Percentiles rank a stretch among this genome's conserved stretches.
phyloP scores from a whole-genome alignment of 2,888 invertebrate species.

The Crematogaster levior region DNA sequence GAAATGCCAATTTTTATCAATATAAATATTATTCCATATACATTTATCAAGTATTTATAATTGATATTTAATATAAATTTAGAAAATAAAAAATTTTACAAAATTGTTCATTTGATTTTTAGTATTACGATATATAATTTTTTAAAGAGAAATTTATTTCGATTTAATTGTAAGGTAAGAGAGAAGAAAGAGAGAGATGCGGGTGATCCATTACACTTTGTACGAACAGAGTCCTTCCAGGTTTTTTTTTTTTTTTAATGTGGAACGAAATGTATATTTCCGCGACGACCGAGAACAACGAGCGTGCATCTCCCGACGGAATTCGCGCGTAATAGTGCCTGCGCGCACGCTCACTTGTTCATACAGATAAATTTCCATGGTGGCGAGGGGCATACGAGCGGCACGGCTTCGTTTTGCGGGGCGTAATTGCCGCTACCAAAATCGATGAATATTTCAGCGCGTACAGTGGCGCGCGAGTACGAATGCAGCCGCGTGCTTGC shows the following conservation, averaged over 20 bases:
- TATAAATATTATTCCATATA: not conserved
- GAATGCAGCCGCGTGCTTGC: conserved; percentile 57
- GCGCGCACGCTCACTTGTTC: conserved; percentile 57
- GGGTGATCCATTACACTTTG: conserved; percentile 16
- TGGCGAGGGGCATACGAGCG: conserved; percentile 57
- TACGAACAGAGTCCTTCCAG: not conserved
- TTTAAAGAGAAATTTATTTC: not conserved
- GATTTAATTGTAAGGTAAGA: not conserved
- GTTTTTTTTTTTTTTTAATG: conserved; percentile 20
- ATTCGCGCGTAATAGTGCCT: conserved; percentile 48
- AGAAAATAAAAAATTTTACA: not conserved
- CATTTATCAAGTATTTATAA: not conserved
- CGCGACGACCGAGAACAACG: conserved; percentile 49
- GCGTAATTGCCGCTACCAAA: conserved; percentile 78
- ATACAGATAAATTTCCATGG: conserved; percentile 68
- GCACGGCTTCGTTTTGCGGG: conserved; percentile 73
- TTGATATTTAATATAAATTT: not conserved
- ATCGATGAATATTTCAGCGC: conserved; percentile 82
- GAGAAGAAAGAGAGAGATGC: not conserved
- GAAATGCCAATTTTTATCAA: not conserved
- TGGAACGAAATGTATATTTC: conserved; percentile 6
- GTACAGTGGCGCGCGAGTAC: conserved; percentile 58
- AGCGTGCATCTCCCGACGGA: conserved; percentile 56
- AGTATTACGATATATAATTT: not conserved
- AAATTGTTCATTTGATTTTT: not conserved